A percentile compares a stretch with the other conserved stretches of the same genome.
phyloP scores from a whole-genome alignment of 2,888 invertebrate species.

The Chrysina gloriosa region DNA sequence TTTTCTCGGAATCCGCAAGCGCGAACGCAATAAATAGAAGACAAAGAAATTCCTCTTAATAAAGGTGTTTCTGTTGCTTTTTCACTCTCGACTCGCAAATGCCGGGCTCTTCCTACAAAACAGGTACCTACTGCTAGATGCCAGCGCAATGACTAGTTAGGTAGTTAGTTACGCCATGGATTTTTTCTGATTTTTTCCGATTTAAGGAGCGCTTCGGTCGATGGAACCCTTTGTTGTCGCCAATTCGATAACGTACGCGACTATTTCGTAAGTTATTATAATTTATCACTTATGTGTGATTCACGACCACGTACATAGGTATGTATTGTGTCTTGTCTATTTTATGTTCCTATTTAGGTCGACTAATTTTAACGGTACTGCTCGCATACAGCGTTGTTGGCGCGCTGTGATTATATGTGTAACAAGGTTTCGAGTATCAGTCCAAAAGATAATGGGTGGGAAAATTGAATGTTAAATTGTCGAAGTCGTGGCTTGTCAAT shows the following conservation, averaged over 20 bases:
- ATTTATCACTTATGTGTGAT: too few relatives aligned
- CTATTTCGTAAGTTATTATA: too few relatives aligned
- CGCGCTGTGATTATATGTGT: background rate
- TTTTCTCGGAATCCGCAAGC: slow-evolving; percentile 23
- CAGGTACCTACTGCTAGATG: background rate
- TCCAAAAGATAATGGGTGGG: background rate
- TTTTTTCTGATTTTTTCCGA: background rate
- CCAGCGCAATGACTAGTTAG: background rate
- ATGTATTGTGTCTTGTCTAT: background rate
- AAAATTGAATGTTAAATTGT: background rate
- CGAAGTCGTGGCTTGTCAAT: background rate
- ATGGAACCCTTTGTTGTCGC: too few relatives aligned
- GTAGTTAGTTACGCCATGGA: background rate
- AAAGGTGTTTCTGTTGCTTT: slow-evolving; percentile 24
- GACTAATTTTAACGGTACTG: background rate
- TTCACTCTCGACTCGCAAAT: background rate
- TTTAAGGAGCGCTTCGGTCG: too few relatives aligned
- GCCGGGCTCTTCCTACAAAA: too few relatives aligned
- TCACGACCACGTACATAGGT: too few relatives aligned
- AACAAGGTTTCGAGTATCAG: background rate
- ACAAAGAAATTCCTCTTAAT: slow-evolving; percentile 32
- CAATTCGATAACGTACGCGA: too few relatives aligned
- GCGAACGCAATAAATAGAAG: slow-evolving; percentile 28
- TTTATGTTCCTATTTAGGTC: background rate
- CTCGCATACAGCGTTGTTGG: background rate